These are phyloP conservation scores for Ctenopoma kingsleyae DNA, from an alignment of 2,797 vertebrate species.

Conservation along the genomic window DNA sequence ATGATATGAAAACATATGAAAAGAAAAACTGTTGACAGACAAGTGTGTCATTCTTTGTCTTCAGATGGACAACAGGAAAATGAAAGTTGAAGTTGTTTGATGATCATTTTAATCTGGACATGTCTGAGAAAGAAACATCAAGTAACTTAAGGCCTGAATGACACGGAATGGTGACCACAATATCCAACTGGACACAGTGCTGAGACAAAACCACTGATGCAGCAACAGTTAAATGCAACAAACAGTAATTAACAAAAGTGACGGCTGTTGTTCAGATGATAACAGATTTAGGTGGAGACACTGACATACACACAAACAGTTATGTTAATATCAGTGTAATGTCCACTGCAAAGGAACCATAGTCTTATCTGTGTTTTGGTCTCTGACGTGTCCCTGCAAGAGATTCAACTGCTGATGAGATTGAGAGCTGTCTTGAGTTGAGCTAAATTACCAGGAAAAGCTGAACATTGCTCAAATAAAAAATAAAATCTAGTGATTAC, in stretches of 20 bases:
- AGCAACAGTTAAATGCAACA: constrained; percentile 12
- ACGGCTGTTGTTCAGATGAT: neutral
- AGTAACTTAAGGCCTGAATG: constrained; percentile 58
- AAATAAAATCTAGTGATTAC: neutral
- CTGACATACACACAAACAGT: constrained; percentile 1
- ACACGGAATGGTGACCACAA: constrained; percentile 36
- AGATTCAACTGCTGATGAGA: constrained; percentile 2
- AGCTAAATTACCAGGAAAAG: neutral
- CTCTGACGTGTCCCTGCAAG: constrained; percentile 17
- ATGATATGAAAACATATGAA: neutral
- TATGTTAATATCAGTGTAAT: neutral
- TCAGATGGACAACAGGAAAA: constrained; percentile 19
- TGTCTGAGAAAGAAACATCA: constrained; percentile 32
- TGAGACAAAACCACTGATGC: constrained; percentile 25
- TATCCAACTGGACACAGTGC: constrained; percentile 35
- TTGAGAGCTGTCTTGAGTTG: neutral
- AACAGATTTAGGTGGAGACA: constrained; percentile 11
- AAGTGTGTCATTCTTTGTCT: neutral
- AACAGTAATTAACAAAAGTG: neutral
- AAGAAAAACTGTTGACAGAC: neutral
- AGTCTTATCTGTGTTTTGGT: constrained; percentile 43
- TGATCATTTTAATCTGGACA: constrained; percentile 61
- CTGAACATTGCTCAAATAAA: neutral
- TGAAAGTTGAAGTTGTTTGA: neutral
- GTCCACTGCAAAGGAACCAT: constrained; percentile 7